Evolutionary conservation across 2,888 invertebrate species (phyloP), one percentile per base, ranked within the genome.

Genomic region (Caenorhabditis zanzibari): DNA sequence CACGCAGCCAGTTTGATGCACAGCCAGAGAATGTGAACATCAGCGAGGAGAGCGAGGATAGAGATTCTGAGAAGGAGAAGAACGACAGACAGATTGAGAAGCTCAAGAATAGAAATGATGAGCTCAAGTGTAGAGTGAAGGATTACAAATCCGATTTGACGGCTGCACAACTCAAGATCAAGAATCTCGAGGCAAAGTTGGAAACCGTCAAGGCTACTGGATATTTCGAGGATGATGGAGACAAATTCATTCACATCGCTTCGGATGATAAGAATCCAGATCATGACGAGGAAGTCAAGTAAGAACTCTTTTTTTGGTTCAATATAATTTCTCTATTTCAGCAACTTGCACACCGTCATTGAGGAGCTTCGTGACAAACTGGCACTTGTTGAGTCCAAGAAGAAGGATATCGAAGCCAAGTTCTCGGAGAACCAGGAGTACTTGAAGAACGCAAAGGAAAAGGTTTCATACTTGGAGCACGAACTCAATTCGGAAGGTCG

Each of bases 231-330:
- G 79, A 83, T 16, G 22, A 68, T 41, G 77, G 68, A 26, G 79
- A 77, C 47, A 75, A 83, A 22, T 77, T 79, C 58, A 63, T 79
- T 14, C 68, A 58, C 24, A 74, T 75, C 22, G 79, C 73, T 3
- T 66, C 69, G 6, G 82, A 83, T 22, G 79, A 83, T 12, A 74
- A 84, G 22, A 59, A 76, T 14, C 75, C 74, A 16, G 86, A 88
- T 59, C 85, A 88, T 16, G 86, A 86, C 35, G 86, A 86, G 68
- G 88, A 86, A 52, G 81, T 86, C 75, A 88, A 86, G 88, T 88
- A 49, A 58, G 80, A 38, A 12, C 5, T 38, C 7, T 38, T 54
- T 52, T 24, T 22, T 19, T 22, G 24, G 14, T 6, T n/a, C 14
- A 16, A 5, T 19, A 5, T 19, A 19, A 1, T 7, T 19, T 19